These are phyloP conservation scores for Pocillopora meandrina DNA, from an alignment of 92 coral and sea anemone species.

Conservation along the genomic window DNA sequence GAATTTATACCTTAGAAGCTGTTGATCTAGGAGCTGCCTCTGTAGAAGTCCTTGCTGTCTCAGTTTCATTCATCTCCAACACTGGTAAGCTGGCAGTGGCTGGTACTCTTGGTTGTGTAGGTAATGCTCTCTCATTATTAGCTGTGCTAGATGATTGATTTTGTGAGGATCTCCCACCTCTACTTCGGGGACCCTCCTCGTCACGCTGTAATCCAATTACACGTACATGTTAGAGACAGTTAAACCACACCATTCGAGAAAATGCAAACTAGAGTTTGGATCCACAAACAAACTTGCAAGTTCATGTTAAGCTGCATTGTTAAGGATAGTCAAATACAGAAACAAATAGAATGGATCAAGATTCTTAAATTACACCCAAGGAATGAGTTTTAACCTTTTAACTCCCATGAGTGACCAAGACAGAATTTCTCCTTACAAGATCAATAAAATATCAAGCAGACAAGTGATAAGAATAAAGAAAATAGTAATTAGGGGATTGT, in stretches of 20 bases:
- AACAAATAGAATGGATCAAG: too few species aligned
- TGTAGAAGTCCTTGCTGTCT: slow-evolving; percentile 42
- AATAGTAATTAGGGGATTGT: too few species aligned
- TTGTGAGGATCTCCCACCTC: slow-evolving; percentile 10
- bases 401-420: too few species aligned
- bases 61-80: slow-evolving; percentile 78
- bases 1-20: slow-evolving; percentile 21
- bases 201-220: not conserved
- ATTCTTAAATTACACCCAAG: too few species aligned
- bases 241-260: not conserved
- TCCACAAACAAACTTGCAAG: too few species aligned
- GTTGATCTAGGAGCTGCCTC: slow-evolving; percentile 37
- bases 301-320: too few species aligned
- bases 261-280: not conserved
- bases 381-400: too few species aligned
- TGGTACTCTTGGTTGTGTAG: slow-evolving; percentile 47
- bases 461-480: too few species aligned
- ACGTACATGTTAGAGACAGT: not conserved
- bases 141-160: slow-evolving; percentile 60
- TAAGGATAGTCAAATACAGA: too few species aligned
- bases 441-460: too few species aligned
- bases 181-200: slow-evolving; percentile 16
- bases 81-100: slow-evolving; percentile 62
- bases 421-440: too few species aligned
- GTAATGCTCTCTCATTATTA: slow-evolving; percentile 84